These are phyloP conservation scores for Escarpia spicata DNA, from an alignment of 2,888 invertebrate species.

Conservation along the genomic window DNA sequence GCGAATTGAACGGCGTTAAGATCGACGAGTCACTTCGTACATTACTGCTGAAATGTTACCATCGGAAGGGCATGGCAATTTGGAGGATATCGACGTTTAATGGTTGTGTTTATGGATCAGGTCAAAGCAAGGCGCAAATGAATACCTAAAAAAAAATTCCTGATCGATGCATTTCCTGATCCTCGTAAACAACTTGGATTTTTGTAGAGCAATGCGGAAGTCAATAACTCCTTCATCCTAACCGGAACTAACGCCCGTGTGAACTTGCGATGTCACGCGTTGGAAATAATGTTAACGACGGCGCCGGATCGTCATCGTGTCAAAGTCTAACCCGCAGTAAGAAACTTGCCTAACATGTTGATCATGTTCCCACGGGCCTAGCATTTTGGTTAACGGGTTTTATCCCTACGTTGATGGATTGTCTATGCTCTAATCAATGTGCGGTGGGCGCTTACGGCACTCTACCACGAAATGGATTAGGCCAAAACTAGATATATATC, in stretches of 20 bases:
- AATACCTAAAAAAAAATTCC: no score
- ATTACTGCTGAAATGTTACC: not conserved
- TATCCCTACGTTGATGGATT: not conserved
- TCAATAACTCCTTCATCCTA: no score
- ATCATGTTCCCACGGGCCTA: not conserved
- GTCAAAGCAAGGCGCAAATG: not conserved
- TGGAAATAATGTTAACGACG: not conserved
- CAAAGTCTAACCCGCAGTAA: not conserved
- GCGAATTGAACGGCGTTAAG: not conserved
- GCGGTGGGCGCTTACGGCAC: not conserved
- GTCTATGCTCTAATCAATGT: not conserved
- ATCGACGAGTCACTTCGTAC: not conserved
- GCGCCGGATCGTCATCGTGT: not conserved
- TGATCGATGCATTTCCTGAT: no score
- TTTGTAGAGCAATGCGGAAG: no score
- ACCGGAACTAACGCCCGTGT: no score
- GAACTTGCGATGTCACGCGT: not conserved
- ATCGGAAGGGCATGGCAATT: not conserved
- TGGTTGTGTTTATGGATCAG: not conserved
- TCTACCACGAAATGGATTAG: not conserved
- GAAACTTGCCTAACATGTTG: not conserved
- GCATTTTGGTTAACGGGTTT: not conserved
- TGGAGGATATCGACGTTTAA: not conserved
- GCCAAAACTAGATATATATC: not conserved
- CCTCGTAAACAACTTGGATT: no score